Percentiles rank a stretch among this genome's conserved stretches.
phyloP scores from a whole-genome alignment of 2,888 invertebrate genomes.

The Malacosoma neustria region DNA sequence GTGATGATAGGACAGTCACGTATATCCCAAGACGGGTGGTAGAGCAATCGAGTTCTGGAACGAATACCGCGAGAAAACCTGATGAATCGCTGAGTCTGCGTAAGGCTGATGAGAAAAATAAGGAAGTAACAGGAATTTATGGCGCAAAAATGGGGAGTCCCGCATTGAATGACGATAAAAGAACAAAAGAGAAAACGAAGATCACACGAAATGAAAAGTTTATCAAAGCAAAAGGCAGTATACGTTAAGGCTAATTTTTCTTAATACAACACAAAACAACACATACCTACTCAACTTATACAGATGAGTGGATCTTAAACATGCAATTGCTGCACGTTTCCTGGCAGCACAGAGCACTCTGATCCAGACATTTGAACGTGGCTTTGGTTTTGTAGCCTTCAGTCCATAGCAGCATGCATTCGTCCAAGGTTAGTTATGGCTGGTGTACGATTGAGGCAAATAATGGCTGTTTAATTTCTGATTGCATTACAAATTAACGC shows the following conservation, averaged over 20 bases:
- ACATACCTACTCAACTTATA: constrained; percentile 93
- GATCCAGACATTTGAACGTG: constrained; percentile 83
- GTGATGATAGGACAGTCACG: too few species aligned
- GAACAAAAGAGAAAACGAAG: too few species aligned
- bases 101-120: neutral
- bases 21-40: too few species aligned
- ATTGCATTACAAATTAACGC: too few species aligned
- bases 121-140: neutral
- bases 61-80: too few species aligned
- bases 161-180: too few species aligned
- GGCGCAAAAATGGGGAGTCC: neutral
- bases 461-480: too few species aligned
- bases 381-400: constrained; percentile 86
- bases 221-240: too few species aligned
- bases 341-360: constrained; percentile 88
- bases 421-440: neutral
- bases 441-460: too few species aligned
- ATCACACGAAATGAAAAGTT: too few species aligned
- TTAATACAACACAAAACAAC: neutral
- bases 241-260: neutral
- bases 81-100: too few species aligned
- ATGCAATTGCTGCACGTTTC: constrained; percentile 96
- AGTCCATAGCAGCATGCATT: constrained; percentile 62
- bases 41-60: too few species aligned
- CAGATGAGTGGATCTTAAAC: constrained; percentile 93